These are phyloP conservation scores for Emmelina monodactyla DNA, from an alignment of 2,888 invertebrate genomes.

Conservation along the genomic window DNA sequence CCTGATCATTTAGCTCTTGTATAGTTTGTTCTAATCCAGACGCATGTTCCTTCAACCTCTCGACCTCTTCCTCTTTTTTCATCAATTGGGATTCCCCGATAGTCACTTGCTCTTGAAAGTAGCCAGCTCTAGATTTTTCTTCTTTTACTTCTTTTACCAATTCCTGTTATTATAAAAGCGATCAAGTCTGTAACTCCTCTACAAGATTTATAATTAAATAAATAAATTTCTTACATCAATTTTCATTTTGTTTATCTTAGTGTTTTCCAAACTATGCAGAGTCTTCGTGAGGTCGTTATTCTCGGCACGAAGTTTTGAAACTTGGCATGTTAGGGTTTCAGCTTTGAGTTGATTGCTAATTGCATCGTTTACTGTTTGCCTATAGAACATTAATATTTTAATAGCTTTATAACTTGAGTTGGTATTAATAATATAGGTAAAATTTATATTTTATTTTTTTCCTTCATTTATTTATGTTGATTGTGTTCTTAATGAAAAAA, in stretches of 20 bases:
- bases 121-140: conserved; percentile 29
- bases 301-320: conserved; percentile 35
- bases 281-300: conserved; percentile 40
- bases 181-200: no score
- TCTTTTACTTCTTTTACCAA: conserved; percentile 45
- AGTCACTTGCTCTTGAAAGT: conserved; percentile 28
- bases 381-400: conserved; percentile 18
- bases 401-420: no score
- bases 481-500: no score
- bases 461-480: no score
- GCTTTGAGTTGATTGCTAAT: conserved; percentile 31
- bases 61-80: conserved; percentile 31
- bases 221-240: conserved; percentile 26
- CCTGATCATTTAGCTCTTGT: conserved; percentile 39
- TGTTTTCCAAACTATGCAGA: conserved; percentile 28
- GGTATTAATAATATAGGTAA: no score
- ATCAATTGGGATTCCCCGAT: conserved; percentile 38
- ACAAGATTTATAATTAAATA: background rate
- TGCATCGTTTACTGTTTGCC: conserved; percentile 36
- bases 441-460: no score
- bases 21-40: conserved; percentile 32
- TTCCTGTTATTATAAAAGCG: conserved; percentile 28
- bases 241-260: conserved; percentile 27
- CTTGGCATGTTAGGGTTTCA: conserved; percentile 32
- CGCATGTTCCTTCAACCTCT: conserved; percentile 29